Conservation (phyloP, 1,140 invertebrate genomes). For the Ruditapes philippinarum region DNA sequence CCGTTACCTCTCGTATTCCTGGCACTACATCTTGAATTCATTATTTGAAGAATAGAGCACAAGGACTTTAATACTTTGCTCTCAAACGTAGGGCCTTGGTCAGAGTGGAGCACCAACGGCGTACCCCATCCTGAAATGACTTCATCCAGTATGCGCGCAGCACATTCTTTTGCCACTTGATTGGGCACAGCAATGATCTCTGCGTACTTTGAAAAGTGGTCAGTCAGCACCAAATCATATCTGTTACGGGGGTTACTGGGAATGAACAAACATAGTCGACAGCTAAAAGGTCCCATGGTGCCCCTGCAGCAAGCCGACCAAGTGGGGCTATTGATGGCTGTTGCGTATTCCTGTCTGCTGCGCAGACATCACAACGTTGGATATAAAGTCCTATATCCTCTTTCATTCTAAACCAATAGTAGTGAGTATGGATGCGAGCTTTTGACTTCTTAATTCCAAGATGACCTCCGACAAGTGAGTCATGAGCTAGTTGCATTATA, state of each 20-base stretch:
- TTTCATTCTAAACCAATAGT: too few species aligned
- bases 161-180: background rate
- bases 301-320: background rate
- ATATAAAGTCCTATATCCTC: too few species aligned
- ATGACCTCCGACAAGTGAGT: too few species aligned
- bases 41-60: background rate
- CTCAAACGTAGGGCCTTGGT: background rate
- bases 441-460: too few species aligned
- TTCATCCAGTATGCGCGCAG: background rate
- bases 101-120: background rate
- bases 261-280: background rate
- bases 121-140: background rate
- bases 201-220: slow-evolving; percentile 16
- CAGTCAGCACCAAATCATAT: slow-evolving; percentile 24
- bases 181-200: background rate
- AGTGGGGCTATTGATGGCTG: background rate
- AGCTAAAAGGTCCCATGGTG: slow-evolving; percentile 22
- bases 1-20: slow-evolving; percentile 7
- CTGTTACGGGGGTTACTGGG: background rate
- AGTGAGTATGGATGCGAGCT: too few species aligned
- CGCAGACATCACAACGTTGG: slow-evolving; percentile 26
- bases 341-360: background rate
- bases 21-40: background rate
- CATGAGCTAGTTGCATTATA: too few species aligned
- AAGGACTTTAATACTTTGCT: background rate